Conservation (phyloP, 2,888 invertebrate genomes). For the Frankliniella fusca region DNA sequence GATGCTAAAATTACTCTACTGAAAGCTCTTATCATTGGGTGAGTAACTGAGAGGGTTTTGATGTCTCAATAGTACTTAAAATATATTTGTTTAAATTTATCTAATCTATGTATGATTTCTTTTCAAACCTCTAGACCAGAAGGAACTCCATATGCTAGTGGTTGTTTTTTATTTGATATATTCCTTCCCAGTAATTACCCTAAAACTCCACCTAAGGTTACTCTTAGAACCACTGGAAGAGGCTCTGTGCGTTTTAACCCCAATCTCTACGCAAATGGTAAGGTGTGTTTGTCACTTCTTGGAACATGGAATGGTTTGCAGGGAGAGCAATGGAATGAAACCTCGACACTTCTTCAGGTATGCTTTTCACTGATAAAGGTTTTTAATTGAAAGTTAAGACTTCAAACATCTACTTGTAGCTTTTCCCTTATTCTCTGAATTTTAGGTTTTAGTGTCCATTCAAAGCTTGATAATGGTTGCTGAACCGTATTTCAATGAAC, state of each 20-base stretch:
- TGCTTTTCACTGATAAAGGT: neutral
- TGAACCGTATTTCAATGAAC: constrained; percentile 38
- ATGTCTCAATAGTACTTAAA: neutral
- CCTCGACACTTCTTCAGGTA: constrained; percentile 37
- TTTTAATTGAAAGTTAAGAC: too few species aligned
- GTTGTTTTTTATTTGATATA: neutral
- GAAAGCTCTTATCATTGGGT: constrained; percentile 39
- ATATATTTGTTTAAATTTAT: neutral
- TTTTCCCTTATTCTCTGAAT: neutral
- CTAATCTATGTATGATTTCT: neutral
- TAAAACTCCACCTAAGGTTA: constrained; percentile 35
- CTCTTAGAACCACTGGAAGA: constrained; percentile 37
- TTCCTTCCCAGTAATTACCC: constrained; percentile 36
- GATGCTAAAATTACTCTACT: constrained; percentile 38
- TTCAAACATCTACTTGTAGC: too few species aligned
- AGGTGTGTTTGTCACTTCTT: constrained; percentile 37
- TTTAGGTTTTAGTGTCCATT: constrained; percentile 37
- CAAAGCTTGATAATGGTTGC: constrained; percentile 38
- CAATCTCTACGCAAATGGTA: constrained; percentile 37
- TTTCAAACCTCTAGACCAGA: neutral
- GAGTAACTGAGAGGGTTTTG: constrained; percentile 15
- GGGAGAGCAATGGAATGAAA: constrained; percentile 37
- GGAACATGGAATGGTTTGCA: constrained; percentile 36
- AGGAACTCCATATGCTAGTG: constrained; percentile 3
- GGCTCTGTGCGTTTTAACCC: constrained; percentile 37